Evolutionary conservation across 2,888 invertebrate genomes (phyloP).

Genomic region (Andrena camellia): DNA sequence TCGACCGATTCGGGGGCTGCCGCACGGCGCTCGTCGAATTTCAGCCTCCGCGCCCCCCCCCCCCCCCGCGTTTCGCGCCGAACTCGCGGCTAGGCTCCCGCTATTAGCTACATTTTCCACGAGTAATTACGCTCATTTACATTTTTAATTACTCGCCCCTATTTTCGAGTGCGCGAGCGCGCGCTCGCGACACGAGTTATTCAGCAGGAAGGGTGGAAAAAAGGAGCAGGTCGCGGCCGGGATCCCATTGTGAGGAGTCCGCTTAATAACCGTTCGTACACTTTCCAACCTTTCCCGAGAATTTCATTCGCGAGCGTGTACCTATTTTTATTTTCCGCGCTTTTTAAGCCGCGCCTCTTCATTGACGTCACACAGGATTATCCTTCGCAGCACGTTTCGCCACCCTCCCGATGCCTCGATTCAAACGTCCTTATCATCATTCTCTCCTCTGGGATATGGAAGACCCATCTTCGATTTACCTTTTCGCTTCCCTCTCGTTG

Average conservation of each 20-base stretch:
- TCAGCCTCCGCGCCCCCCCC: constrained; percentile 25
- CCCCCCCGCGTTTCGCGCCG: constrained; percentile 20
- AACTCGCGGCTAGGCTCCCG: constrained; percentile 22
- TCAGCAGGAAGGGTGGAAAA: constrained; percentile 10
- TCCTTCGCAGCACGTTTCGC: constrained; percentile 34
- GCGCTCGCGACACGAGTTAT: constrained; percentile 26
- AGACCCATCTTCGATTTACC: too few species aligned
- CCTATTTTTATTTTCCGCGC: constrained; percentile 39
- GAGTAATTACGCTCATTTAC: constrained; percentile 58
- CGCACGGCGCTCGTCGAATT: constrained; percentile 46
- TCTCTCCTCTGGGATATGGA: constrained; percentile 9
- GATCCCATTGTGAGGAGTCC: constrained; percentile 38
- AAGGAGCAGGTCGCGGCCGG: background rate
- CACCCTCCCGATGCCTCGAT: constrained; percentile 34
- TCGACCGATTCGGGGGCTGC: constrained; percentile 44
- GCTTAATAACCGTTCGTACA: constrained; percentile 29
- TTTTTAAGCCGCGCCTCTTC: constrained; percentile 31
- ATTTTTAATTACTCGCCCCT: constrained; percentile 50
- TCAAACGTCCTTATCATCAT: constrained; percentile 42
- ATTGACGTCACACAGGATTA: constrained; percentile 49
- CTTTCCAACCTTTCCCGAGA: constrained; percentile 35
- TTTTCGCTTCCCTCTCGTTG: background rate
- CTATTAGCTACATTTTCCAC: constrained; percentile 45
- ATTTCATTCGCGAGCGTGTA: constrained; percentile 24
- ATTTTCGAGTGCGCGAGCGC: background rate